Evolutionary conservation across 2,888 invertebrate species (phyloP), one percentile per base, ranked within the genome.

Genomic region (Athrips mouffetella): DNA sequence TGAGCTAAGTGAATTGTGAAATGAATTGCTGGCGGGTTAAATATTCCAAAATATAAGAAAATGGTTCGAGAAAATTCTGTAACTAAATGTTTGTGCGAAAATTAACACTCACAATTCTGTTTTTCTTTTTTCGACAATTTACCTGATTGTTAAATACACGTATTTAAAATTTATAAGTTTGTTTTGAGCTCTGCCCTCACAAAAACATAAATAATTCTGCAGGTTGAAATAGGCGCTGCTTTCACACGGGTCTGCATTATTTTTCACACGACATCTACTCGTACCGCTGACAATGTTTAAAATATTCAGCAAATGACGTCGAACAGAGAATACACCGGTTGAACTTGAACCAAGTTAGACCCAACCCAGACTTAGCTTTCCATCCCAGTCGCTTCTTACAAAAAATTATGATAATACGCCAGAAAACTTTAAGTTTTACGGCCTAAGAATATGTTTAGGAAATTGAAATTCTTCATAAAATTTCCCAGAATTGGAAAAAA

Each of bases 281-380:
- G 23, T 10, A 11, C 37, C 16, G 27, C 30, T 18, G 40, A 16
- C 39, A 29, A 16, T 35, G 31, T 46, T 52, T 57, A 31, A 57
- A 57, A 53, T 57, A 57, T 57, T 57, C 54, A 57, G 46, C 16
- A 31, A 39, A 48, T 41, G 47, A 42, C n/a, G 29, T 49, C 45
- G 44, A 35, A 7, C 15, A 15, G 42, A 29, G 27, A 27, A 27
- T 30, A 30, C 27, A 20, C 27, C 1, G 29, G 15, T 13, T 18
- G 23, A 13, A 18, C 40, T 13, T 25, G 25, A 23, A 15, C 11
- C 6, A 13, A 40, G 23, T 7, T 20, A 3, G 10, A 6, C 25
- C 25, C 25, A 8, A 11, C 20, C 18, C 7, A 10, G 35, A 11
- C 15, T 37, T 31, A 31, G 2, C 31, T 8, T 31, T 6, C 13